Conservation (phyloP, 2,797 vertebrate genomes). For the Poeciliopsis turneri region DNA sequence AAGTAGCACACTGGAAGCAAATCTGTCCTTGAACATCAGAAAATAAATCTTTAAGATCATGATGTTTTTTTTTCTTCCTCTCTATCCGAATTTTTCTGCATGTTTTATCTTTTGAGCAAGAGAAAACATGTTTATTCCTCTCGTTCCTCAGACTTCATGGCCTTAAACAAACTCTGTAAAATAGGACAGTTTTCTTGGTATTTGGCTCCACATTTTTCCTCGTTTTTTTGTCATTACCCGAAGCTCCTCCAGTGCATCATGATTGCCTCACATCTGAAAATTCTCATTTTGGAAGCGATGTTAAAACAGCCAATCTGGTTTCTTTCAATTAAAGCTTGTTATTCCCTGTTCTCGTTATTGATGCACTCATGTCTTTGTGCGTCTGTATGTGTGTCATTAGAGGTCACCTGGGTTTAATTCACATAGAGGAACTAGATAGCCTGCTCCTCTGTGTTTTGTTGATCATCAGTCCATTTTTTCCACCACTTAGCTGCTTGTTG, state of each 20-base stretch:
- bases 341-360: constrained; percentile 30
- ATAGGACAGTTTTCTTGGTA: constrained; percentile 15
- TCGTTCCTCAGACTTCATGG: constrained; percentile 12
- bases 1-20: constrained; percentile 7
- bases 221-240: constrained; percentile 30
- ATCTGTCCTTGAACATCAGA: constrained; percentile 8
- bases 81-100: constrained; percentile 4
- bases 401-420: constrained; percentile 64
- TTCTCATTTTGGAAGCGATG: constrained; percentile 38
- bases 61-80: neutral
- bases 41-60: neutral
- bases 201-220: constrained; percentile 15
- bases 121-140: neutral
- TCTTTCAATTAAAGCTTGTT: constrained; percentile 49
- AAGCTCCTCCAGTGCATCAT: constrained; percentile 35
- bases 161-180: constrained; percentile 21
- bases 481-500: constrained; percentile 39
- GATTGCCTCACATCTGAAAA: constrained; percentile 39
- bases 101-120: constrained; percentile 14
- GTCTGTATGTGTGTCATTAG: constrained; percentile 24
- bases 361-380: neutral
- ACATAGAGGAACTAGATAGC: constrained; percentile 50
- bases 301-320: constrained; percentile 33
- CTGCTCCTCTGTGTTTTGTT: constrained; percentile 66
- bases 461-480: constrained; percentile 53